phyloP scores from a whole-genome alignment of 2,113 vertebrate species.

The Sinocyclocheilus grahami region DNA sequence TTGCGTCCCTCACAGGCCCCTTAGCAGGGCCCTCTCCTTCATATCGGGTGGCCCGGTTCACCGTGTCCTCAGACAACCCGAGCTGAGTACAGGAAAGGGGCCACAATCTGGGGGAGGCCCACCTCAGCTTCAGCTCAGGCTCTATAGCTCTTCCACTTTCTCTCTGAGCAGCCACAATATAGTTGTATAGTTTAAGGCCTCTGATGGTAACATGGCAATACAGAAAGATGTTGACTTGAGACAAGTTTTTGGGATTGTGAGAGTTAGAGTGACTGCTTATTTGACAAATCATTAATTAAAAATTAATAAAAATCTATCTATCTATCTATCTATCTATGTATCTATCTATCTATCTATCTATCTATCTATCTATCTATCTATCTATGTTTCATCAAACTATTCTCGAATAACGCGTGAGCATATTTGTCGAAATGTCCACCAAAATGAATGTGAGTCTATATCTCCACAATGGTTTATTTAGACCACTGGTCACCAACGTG shows the following conservation, averaged over 20 bases:
- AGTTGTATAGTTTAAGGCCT: background rate
- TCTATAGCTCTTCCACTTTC: background rate
- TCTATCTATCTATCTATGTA: background rate
- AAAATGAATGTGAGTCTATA: no score
- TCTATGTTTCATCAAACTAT: no score
- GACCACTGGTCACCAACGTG: no score
- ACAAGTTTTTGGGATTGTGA: background rate
- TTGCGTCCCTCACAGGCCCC: slow-evolving; percentile 72
- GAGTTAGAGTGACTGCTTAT: background rate
- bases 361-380: background rate
- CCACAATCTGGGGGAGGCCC: slow-evolving; percentile 73
- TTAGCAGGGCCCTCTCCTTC: slow-evolving; percentile 73
- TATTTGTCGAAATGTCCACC: no score
- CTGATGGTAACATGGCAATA: background rate
- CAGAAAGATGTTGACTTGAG: background rate
- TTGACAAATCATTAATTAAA: background rate
- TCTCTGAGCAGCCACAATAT: background rate
- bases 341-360: background rate
- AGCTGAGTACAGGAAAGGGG: slow-evolving; percentile 78
- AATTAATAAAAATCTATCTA: background rate
- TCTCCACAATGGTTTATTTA: no score
- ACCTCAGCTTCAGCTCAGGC: slow-evolving; percentile 55
- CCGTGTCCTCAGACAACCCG: slow-evolving; percentile 81
- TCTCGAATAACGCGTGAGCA: no score
- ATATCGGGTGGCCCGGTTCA: slow-evolving; percentile 79